Base-by-base conservation (phyloP, 2,797 vertebrate species). In the Spheniscus humboldti region DNA sequence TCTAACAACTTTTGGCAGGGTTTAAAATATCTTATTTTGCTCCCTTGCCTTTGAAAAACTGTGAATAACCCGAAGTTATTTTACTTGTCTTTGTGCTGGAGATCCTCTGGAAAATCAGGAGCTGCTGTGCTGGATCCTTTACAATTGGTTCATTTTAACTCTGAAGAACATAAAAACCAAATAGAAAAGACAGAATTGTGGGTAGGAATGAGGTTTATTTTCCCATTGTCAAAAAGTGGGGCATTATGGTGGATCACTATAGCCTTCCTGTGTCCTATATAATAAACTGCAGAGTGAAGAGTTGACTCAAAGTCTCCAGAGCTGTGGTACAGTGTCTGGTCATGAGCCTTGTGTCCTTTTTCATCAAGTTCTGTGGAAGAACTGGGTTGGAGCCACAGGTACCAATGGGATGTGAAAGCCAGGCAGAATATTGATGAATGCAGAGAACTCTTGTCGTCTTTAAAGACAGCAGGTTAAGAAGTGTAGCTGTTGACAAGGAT, bases 1-100 rank as follows among this genome's bases (percentile, higher is more conserved):
- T 60, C 37, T n/a, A 8, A 30, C 9, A 31, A 0, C 23, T 90
- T 74, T 77, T 83, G 45, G 4, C 23, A 35, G 0, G 0, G 16
- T 56, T 76, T 85, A 48, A 59, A 87, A 68, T 60, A n/a, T 7
- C 31, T 89, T 53, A 6, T 20, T 89, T 89, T 89, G 22, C 15
- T 89, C 4, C 18, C 28, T 81, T 76, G 33, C 10, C 43, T 92
- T 90, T 67, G 24, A 71, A 80, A 92, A 95, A 14, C 39, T 48
- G 23, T 25, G 45, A 71, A 35, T 55, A 83, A 71, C 25, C 10
- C 39, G 45, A 31, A 16, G 31, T 88, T 72, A 83, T 78, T 86
- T 74, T 48, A 64, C 31, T 43, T 75, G 33, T 45, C 23, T 56
- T 86, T 86, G 13, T 94, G 48, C 67, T 92, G 47, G 87, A 91